Evolutionary conservation across 1,140 invertebrate species (phyloP), one percentile per base, ranked within the genome.

Genomic region (Brachionus manjavacas): DNA sequence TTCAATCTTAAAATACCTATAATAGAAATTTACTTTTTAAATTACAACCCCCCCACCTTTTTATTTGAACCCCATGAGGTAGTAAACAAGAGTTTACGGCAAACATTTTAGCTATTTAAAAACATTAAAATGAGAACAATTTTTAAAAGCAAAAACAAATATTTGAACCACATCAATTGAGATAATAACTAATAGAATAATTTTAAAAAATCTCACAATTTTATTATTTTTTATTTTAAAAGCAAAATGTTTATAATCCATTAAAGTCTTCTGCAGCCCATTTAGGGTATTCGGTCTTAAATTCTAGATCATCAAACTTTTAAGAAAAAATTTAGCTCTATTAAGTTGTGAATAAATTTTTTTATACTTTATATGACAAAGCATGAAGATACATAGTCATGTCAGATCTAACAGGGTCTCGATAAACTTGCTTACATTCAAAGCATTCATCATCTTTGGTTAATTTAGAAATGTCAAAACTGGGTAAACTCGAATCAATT

Each of bases 321-420:
- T 14, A 76, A 23, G 43, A 76, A 79, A 2, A 9, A 35, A 1
- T 35, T 35, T 35, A 35, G 4, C 31, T 35, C 7, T 3, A 35
- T 35, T 35, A 35, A 35, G 7, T 6, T 0, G 31, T 35, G 6
- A 35, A 35, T 35, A 35, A 7, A 35, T 6, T 6, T 35, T 35
- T 35, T 16, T 8, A n/a, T 39, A 92, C 94, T 91, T 93, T 93
- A 88, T 97, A 97, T 87, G 93, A 94, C 92, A 95, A 94, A 16
- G 95, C 95, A 89, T 98, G 96, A 14, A 98, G 91, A 89, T 96
- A 97, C 94, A 98, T 96, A 84, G 96, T 93, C 16, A 98, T 91
- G 88, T 97, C 94, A 85, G 93, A 92, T 0, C 95, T 94, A 84
- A 94, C 93, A 0, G 96, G 96, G 89, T 98, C 96, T 84, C 94